Evolutionary conservation across 1,140 invertebrate species (phyloP).

Genomic region (Listronotus oregonensis): DNA sequence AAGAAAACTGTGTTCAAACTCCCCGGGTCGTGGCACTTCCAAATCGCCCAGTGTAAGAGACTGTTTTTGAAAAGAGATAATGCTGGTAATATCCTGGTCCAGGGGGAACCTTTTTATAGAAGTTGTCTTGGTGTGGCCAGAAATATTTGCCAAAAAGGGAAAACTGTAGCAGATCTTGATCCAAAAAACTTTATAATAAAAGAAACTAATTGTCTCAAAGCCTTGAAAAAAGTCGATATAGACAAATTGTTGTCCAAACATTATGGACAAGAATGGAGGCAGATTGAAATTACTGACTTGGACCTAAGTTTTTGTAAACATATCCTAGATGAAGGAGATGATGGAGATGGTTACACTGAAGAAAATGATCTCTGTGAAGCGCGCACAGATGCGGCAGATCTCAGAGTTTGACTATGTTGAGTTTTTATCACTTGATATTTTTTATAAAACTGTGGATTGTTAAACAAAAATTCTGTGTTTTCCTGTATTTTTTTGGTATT

Average conservation of each 20-base stretch:
- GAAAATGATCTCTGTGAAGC: background rate
- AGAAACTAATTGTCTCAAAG: background rate
- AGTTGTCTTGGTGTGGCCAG: too few relatives aligned
- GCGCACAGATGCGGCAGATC: background rate
- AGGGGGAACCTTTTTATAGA: constrained; percentile 9
- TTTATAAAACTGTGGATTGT: too few relatives aligned
- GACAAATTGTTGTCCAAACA: constrained; percentile 8
- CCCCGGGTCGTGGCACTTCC: constrained; percentile 23
- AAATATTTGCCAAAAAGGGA: too few relatives aligned
- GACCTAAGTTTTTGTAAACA: background rate
- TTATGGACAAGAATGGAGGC: constrained; percentile 12
- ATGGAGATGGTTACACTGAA: background rate
- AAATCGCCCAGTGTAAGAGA: constrained; percentile 18
- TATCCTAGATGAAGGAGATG: background rate
- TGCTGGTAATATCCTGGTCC: background rate
- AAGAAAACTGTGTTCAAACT: constrained; percentile 5
- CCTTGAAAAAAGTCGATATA: constrained; percentile 2
- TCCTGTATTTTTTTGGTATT: too few relatives aligned
- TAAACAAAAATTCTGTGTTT: too few relatives aligned
- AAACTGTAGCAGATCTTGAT: too few relatives aligned
- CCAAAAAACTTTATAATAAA: constrained; percentile 9
- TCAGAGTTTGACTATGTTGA: constrained; percentile 6
- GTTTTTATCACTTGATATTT: too few relatives aligned
- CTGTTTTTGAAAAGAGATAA: constrained; percentile 18
- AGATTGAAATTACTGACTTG: background rate